A percentile compares a stretch with the other conserved stretches of the same genome.
phyloP scores from a whole-genome alignment of 2,113 vertebrate species.

The Cettia cetti region DNA sequence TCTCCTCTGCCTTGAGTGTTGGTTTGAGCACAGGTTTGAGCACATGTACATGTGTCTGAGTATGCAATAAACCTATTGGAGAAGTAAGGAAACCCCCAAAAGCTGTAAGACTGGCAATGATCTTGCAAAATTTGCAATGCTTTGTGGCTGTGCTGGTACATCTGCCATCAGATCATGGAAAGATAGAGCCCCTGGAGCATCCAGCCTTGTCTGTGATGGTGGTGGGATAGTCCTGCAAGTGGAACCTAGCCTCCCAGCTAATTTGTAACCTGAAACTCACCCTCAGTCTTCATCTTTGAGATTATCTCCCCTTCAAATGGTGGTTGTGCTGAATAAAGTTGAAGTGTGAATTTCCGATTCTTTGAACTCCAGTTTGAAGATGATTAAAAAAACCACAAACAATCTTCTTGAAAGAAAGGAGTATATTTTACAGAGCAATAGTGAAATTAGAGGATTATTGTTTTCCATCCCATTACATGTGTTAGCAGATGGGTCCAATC shows the following conservation, averaged over 20 bases:
- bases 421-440: background rate
- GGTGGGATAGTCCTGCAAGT: background rate
- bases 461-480: background rate
- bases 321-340: background rate
- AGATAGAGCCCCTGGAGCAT: background rate
- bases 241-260: background rate
- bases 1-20: background rate
- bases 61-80: background rate
- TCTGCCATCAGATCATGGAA: background rate
- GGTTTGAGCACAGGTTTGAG: background rate
- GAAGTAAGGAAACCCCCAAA: background rate
- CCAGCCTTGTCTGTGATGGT: fast-evolving
- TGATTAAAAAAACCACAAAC: too few species aligned
- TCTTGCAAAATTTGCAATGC: background rate
- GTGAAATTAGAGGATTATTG: background rate
- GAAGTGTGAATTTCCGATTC: background rate
- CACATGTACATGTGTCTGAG: fast-evolving
- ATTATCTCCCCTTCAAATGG: background rate
- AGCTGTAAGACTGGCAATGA: background rate
- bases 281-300: background rate
- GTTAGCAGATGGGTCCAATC: background rate
- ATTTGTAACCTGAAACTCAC: background rate
- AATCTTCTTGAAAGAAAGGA: background rate
- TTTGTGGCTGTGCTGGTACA: background rate
- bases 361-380: background rate